Base-by-base conservation (phyloP, 2,797 vertebrate species). In the Melopsittacus undulatus region DNA sequence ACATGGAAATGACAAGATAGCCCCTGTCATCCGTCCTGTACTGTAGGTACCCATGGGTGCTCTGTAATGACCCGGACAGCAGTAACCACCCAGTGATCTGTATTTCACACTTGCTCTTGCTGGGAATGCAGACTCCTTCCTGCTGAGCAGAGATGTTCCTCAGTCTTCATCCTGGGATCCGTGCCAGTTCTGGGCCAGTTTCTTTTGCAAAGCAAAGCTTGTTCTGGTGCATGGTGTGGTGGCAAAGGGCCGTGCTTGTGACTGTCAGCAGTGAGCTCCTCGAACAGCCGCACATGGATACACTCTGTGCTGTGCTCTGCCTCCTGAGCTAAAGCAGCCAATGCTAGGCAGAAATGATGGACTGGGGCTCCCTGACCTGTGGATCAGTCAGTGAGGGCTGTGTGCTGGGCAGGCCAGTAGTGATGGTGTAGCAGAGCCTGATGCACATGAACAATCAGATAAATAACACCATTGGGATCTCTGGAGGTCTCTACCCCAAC, bases 331-430 rank as follows among this genome's bases (percentile, higher is more conserved):
- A 23, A 14, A 0, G 1, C 11, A 54, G 66, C 42, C 73, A 72
- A 62, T 0, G 3, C n/a, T 43, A 3, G 8, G 30, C 48, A 24
- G 49, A 52, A 10, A 5, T 0, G 0, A 14, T 49, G 49, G 49
- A 70, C 32, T 62, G 49, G 11, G 30, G 52, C 62, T 79, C 36
- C 26, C 46, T 34, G 80, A 13, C 0, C 5, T 42, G 45, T 83
- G 45, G 36, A n/a, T 70, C 54, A 17, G 62, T 46, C 76, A 42
- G 0, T 27, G 42, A 17, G n/a, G 16, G 27, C 52, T 56, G 57
- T 19, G 10, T 27, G 45, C 15, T 45, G 46, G 17, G 45, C 16
- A 0, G 21, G 30, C 2, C n/a, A 11, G 45, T 12, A 19, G 42
- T 42, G 80, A 16, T 54, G 72, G 38, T 66, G 49, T 4, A 67